Conservation (phyloP, 2,888 invertebrate species). For the Myopa testacea region DNA sequence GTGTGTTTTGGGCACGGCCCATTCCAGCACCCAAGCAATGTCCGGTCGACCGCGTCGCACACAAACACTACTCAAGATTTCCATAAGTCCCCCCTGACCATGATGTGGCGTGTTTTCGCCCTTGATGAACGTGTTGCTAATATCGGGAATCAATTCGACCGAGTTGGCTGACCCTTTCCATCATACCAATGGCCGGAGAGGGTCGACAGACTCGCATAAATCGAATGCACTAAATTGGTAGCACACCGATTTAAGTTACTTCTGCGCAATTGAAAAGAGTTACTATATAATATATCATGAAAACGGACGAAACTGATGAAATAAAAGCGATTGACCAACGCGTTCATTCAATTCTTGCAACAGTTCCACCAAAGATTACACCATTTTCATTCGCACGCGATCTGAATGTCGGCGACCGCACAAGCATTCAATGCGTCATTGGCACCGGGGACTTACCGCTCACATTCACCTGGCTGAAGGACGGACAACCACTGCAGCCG, state of each 20-base stretch:
- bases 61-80: slow-evolving; percentile 44
- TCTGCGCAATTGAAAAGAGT: not conserved
- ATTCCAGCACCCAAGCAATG: not conserved
- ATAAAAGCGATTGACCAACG: slow-evolving; percentile 28
- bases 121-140: slow-evolving; percentile 36
- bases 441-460: slow-evolving; percentile 75
- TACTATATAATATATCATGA: too few species aligned
- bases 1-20: slow-evolving; percentile 4
- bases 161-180: slow-evolving; percentile 6
- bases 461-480: slow-evolving; percentile 75
- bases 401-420: slow-evolving; percentile 73
- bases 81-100: slow-evolving; percentile 45
- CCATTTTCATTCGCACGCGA: slow-evolving; percentile 76
- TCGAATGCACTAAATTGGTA: not conserved
- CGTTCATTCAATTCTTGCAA: slow-evolving; percentile 38
- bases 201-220: not conserved
- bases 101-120: slow-evolving; percentile 26
- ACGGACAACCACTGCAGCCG: slow-evolving; percentile 70
- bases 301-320: not conserved
- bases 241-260: not conserved
- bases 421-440: slow-evolving; percentile 73
- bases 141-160: not conserved
- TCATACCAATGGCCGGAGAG: too few species aligned
- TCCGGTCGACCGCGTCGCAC: slow-evolving; percentile 47
- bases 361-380: slow-evolving; percentile 76